Percentiles rank a stretch among this genome's conserved stretches.
Evolutionary conservation across 2,797 vertebrate species (phyloP).

Genomic region (Molossus molossus): DNA sequence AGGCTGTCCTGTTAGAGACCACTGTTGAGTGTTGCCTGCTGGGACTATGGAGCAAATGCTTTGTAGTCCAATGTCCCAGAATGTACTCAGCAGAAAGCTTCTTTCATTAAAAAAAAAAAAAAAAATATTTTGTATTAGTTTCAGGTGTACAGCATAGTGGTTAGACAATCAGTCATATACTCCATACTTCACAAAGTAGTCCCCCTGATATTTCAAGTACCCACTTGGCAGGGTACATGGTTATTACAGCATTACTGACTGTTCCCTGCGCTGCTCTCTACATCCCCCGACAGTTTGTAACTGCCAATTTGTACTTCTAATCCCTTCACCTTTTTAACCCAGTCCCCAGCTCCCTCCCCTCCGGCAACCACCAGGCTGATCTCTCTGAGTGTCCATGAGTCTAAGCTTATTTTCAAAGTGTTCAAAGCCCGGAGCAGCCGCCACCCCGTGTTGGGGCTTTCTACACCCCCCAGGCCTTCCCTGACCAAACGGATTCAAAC

Average conservation of each 20-base stretch:
- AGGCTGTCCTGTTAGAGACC: background rate
- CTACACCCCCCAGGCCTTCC: constrained; percentile 58
- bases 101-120: background rate
- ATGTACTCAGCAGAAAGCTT: constrained; percentile 15
- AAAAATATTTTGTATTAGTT: background rate
- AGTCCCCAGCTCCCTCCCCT: background rate
- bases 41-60: background rate
- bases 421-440: constrained; percentile 34
- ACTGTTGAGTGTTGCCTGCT: background rate
- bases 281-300: background rate
- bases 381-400: background rate
- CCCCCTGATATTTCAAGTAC: background rate
- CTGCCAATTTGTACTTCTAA: background rate
- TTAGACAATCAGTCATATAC: background rate
- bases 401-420: constrained; percentile 39
- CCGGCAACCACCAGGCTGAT: background rate
- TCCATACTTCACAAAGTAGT: background rate
- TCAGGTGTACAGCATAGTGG: background rate
- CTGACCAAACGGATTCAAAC: constrained; percentile 73
- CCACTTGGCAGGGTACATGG: background rate
- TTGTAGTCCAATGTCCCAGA: background rate
- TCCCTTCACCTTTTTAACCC: background rate
- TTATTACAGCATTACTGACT: background rate
- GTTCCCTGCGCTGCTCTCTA: background rate
- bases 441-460: background rate